Base-by-base conservation (phyloP, 2,113 vertebrate species). In the Neogale vison region DNA sequence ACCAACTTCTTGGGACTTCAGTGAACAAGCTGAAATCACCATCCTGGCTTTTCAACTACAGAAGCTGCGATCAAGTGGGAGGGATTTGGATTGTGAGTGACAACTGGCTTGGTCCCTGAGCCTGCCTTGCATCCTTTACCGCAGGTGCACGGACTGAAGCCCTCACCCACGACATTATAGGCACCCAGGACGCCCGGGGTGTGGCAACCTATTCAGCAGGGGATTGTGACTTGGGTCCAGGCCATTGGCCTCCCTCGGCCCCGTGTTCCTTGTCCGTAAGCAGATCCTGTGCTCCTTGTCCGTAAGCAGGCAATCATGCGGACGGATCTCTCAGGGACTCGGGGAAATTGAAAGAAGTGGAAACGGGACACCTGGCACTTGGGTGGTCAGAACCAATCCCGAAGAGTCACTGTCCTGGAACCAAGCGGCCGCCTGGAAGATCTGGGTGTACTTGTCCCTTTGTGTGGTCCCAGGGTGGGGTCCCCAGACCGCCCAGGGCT, bases 401-500 rank as follows among this genome's bases (percentile, higher is more conserved):
- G 39, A 59, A 31, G 34, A 74, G 57, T n/a, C 31, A 0, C 7
- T 20, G 34, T n/a, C 47, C 82, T 74, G 91, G 24, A 52, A 76
- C 24, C 39, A 42, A 72, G 61, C 0, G 0, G 72, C 88, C 81
- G 42, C 59, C 67, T 20, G 69, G 61, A 76, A 47, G 63, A 77
- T 1, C 14, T 0, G 0, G 39, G 31, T 1, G 3, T 4, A 12
- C 57, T 34, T 1, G 42, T 23, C 29, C 42, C 47, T 24, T 2
- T 45, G 39, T 31, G 63, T 13, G 81, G 76, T 50, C 71, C 42
- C 0, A 1, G 45, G 80, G 39, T 1, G 31, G 63, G 50, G 57
- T 15, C 29, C 61, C 55, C 6, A 1, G 45, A n/a, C 2, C 18
- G 17, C 29, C 24, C 0, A 0, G 0, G 1, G 69, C 50, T 21